Conservation (phyloP, 2,888 invertebrate genomes). For the Phengaris arion region DNA sequence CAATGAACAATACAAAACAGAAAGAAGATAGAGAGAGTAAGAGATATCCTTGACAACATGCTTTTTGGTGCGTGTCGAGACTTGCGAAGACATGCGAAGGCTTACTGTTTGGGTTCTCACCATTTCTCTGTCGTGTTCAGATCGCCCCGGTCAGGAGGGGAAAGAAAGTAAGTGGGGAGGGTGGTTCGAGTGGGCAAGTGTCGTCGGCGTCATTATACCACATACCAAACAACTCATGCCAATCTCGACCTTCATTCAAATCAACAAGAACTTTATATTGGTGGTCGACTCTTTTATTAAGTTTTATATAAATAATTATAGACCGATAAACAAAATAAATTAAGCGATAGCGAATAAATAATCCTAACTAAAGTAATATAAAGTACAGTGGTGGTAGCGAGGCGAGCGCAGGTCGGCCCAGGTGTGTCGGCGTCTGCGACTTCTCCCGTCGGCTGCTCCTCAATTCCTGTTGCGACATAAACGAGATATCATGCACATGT, state of each 20-base stretch:
- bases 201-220: conserved; percentile 42
- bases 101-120: conserved; percentile 76
- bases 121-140: conserved; percentile 71
- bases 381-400: conserved; percentile 74
- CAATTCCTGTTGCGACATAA: conserved; percentile 80
- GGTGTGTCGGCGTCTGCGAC: conserved; percentile 73
- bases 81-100: conserved; percentile 75
- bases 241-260: conserved; percentile 50
- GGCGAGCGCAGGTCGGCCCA: conserved; percentile 71
- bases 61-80: conserved; percentile 71
- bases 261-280: conserved; percentile 65
- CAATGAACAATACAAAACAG: conserved; percentile 68
- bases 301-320: conserved; percentile 66
- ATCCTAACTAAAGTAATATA: conserved; percentile 76
- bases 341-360: conserved; percentile 78
- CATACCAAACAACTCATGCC: conserved; percentile 45
- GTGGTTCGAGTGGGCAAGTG: conserved; percentile 57
- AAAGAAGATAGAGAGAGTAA: conserved; percentile 43
- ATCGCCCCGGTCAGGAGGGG: conserved; percentile 63
- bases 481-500: conserved; percentile 80
- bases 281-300: conserved; percentile 76
- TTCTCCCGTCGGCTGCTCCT: conserved; percentile 71
- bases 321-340: conserved; percentile 77
- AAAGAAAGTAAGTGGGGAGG: conserved; percentile 53
- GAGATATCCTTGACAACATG: conserved; percentile 53